A percentile compares a stretch with the other conserved stretches of the same genome.
Evolutionary conservation across 2,113 vertebrate genomes (phyloP).

Genomic region (Asarcornis scutulata): DNA sequence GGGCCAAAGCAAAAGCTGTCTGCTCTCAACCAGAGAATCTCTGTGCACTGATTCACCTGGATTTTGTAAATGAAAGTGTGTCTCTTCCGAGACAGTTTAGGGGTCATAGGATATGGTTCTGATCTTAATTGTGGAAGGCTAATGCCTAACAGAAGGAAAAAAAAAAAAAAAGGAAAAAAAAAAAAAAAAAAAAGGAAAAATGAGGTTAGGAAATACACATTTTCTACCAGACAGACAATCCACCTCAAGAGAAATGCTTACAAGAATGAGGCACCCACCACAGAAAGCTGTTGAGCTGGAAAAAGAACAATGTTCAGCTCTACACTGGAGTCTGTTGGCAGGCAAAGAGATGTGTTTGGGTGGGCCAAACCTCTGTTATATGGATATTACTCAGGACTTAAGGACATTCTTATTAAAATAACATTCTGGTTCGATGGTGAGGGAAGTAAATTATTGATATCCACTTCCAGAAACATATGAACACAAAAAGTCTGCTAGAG

Average conservation of each 20-base stretch:
- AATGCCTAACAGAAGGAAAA: not conserved
- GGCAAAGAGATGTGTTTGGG: not conserved
- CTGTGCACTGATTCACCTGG: not conserved
- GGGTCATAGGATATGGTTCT: not conserved
- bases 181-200: fast-evolving
- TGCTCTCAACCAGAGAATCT: not conserved
- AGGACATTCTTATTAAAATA: not conserved
- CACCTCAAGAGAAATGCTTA: not conserved
- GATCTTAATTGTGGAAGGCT: not conserved
- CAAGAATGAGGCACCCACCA: not conserved
- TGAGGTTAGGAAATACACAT: not conserved
- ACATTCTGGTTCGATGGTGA: not conserved
- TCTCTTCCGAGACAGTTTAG: not conserved
- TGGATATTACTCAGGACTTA: not conserved
- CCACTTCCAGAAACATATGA: not conserved
- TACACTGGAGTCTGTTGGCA: not conserved
- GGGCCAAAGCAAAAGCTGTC: not conserved
- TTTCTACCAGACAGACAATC: not conserved
- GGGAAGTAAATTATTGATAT: not conserved
- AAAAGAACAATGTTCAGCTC: not conserved
- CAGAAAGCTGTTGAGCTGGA: not conserved
- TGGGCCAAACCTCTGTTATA: not conserved
- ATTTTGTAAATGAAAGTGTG: not conserved
- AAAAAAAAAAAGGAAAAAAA: fast-evolving
- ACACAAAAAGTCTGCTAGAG: not conserved